Conservation (phyloP, 2,797 vertebrate genomes). For the Ceryle rudis region DNA sequence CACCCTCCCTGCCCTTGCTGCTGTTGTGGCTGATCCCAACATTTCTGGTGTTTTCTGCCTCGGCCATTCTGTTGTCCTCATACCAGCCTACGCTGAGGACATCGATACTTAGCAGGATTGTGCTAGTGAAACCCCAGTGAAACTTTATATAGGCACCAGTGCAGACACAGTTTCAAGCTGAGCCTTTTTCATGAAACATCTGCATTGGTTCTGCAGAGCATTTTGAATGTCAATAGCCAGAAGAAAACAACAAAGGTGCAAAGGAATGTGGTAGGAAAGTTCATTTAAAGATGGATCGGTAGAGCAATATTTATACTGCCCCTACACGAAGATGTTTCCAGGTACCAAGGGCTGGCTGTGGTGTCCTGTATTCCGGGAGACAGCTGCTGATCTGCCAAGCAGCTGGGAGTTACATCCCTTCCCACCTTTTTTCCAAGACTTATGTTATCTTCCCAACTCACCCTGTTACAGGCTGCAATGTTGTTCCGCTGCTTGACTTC, state of each 20-base stretch:
- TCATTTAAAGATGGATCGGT: background rate
- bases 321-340: background rate
- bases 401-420: background rate
- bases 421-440: background rate
- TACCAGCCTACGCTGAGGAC: background rate
- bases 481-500: background rate
- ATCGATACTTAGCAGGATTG: background rate
- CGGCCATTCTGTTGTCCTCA: background rate
- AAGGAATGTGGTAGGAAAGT: background rate
- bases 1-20: background rate
- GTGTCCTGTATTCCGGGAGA: background rate
- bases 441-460: background rate
- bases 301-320: background rate
- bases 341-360: background rate
- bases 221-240: background rate
- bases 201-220: background rate
- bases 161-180: background rate
- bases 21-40: background rate
- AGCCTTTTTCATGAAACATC: background rate
- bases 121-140: background rate
- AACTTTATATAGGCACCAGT: background rate
- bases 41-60: background rate
- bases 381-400: background rate
- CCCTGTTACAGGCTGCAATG: rapidly evolving
- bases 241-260: background rate